Evolutionary conservation across 2,113 vertebrate genomes (phyloP).

Genomic region (Archilochus colubris): DNA sequence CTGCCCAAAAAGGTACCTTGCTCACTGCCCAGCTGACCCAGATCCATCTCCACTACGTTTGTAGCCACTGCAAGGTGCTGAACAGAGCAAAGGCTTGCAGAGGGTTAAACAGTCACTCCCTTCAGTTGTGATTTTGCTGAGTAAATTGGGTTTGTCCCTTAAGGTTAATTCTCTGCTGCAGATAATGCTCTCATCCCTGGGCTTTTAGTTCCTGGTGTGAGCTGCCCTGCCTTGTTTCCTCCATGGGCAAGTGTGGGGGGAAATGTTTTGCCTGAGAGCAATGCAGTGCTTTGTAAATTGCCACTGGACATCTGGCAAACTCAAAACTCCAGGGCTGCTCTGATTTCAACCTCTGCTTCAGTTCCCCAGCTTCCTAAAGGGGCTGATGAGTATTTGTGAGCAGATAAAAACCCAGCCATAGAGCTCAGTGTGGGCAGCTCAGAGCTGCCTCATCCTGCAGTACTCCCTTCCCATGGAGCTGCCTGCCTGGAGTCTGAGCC

Average conservation of each 20-base stretch:
- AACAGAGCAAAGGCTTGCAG: neutral
- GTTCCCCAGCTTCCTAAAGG: neutral
- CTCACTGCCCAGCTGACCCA: rapidly evolving
- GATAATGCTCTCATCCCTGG: neutral
- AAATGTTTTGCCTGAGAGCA: neutral
- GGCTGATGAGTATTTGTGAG: neutral
- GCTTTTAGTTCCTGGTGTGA: neutral
- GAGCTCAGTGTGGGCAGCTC: neutral
- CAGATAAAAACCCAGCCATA: neutral
- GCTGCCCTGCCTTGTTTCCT: neutral
- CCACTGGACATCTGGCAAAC: neutral
- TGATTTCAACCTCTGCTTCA: neutral
- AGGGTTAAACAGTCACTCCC: neutral
- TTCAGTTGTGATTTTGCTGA: neutral
- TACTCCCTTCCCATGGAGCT: neutral
- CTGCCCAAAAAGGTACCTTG: rapidly evolving
- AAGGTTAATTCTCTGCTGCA: neutral
- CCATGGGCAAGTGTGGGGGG: neutral
- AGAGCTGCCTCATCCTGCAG: neutral
- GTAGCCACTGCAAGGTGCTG: neutral
- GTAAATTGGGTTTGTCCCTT: neutral
- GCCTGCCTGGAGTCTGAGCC: neutral
- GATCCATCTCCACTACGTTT: rapidly evolving
- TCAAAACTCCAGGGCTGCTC: neutral
- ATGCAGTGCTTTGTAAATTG: neutral